Base-by-base conservation (phyloP, 2,113 vertebrate species). In the Otocyon megalotis region DNA sequence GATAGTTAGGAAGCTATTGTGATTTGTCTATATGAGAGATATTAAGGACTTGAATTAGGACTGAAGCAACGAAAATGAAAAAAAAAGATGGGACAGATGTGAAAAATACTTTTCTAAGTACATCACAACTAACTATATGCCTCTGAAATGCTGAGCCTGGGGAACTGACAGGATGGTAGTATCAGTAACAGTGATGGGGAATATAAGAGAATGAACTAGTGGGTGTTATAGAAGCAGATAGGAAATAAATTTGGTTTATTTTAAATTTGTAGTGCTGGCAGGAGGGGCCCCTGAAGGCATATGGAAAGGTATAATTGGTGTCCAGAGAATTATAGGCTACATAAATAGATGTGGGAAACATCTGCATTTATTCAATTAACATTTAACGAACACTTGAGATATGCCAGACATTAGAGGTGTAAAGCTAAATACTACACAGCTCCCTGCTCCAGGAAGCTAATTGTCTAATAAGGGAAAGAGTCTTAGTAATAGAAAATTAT, bases 401-500 rank as follows among this genome's bases (percentile, higher is more conserved):
- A 90, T 79, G 67, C 4, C 4, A 32, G 48, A 24, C 4, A 88
- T 91, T 94, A 93, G 92, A 93, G 30, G 53, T 89, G 67, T 63
- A 82, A 96, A 65, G 3, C 13, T 97, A 82, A 96, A 86, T 94
- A 92, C 32, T 82, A 93, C 22, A 54, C 0, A 60, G 19, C 50
- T n/a, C 8, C 16, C 2, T 94, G 32, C 13, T 20, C 19, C 20
- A 19, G 43, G 26, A 26, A 96, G 4, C 9, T 81, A 67, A 85
- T 82, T 94, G 62, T 88, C 56, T 95, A 88, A 88, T 69, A 87
- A 35, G 24, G 14, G 13, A 50, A 26, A 97, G 28, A 84, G 32
- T 95, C 5, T 8, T 54, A 81, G 79, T 90, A 92, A 96, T 76
- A 58, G 20, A 93, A 97, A 93, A 81, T 71, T 81, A 85, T 56